Evolutionary conservation across 2,113 vertebrate genomes (phyloP).

Genomic region (Terrapene triunguis): DNA sequence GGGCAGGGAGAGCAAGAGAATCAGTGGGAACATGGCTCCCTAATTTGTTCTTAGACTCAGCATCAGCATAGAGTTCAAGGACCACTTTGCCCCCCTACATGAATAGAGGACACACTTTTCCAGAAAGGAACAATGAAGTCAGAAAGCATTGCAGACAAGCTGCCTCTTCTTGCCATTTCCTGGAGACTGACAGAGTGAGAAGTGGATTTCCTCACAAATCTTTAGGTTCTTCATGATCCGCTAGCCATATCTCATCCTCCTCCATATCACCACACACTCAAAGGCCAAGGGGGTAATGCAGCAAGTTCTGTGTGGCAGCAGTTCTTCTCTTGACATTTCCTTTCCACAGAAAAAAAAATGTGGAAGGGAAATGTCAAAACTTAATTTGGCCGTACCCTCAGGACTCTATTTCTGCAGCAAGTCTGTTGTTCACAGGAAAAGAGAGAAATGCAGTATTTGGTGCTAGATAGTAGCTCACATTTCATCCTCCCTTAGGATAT

Average conservation of each 20-base stretch:
- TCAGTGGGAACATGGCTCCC: background rate
- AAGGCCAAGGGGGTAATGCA: background rate
- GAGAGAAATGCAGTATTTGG: background rate
- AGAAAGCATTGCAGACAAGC: background rate
- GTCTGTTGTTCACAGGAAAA: background rate
- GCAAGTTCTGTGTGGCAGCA: background rate
- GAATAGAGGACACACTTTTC: background rate
- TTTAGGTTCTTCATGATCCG: background rate
- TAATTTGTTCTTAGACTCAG: background rate
- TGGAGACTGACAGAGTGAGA: rapidly evolving
- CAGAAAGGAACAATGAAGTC: background rate
- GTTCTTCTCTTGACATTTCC: background rate
- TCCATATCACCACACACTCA: rapidly evolving
- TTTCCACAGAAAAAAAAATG: background rate
- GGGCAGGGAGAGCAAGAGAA: background rate
- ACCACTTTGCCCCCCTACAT: background rate
- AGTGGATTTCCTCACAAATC: background rate
- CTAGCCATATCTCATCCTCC: rapidly evolving
- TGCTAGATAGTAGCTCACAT: background rate
- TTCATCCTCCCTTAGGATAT: slow-evolving; percentile 4
- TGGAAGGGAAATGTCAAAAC: background rate
- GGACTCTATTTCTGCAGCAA: background rate
- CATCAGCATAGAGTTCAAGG: background rate
- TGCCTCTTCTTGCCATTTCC: background rate
- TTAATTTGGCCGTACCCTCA: background rate